phyloP scores from a whole-genome alignment of 2,797 vertebrate species.

The Cercopithecus diana region DNA sequence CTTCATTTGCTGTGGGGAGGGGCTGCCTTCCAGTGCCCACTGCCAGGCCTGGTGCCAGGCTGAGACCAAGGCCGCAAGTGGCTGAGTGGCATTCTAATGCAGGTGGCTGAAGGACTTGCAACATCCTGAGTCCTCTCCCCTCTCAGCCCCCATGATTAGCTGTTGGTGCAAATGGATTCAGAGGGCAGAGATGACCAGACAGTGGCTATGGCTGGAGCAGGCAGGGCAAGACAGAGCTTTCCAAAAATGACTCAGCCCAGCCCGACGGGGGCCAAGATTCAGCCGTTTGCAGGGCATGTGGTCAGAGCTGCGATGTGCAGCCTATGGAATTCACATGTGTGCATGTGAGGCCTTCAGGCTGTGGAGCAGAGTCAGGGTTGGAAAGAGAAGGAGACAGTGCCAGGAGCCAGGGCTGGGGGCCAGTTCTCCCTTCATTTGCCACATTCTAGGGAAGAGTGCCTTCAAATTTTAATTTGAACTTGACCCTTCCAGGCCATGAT shows the following conservation, averaged over 20 bases:
- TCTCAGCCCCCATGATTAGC: not conserved
- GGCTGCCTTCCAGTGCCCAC: not conserved
- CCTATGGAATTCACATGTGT: not conserved
- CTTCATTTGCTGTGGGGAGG: not conserved
- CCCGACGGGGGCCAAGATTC: not conserved
- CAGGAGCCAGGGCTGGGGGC: not conserved
- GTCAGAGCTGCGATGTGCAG: not conserved
- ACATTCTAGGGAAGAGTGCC: not conserved
- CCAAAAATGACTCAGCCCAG: not conserved
- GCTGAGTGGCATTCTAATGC: not conserved
- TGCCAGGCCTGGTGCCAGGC: not conserved
- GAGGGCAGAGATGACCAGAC: not conserved
- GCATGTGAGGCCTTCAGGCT: not conserved
- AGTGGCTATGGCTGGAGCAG: not conserved
- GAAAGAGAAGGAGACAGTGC: not conserved
- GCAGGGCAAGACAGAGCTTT: not conserved
- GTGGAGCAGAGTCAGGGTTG: not conserved
- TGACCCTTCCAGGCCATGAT: not conserved
- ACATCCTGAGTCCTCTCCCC: not conserved
- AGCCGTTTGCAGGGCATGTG: not conserved
- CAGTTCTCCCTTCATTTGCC: not conserved
- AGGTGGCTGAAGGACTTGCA: not conserved
- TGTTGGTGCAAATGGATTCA: not conserved
- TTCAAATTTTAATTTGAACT: conserved; percentile 18
- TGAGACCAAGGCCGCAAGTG: not conserved